Conservation (phyloP, 2,113 vertebrate species). For the Peucedramus taeniatus region DNA sequence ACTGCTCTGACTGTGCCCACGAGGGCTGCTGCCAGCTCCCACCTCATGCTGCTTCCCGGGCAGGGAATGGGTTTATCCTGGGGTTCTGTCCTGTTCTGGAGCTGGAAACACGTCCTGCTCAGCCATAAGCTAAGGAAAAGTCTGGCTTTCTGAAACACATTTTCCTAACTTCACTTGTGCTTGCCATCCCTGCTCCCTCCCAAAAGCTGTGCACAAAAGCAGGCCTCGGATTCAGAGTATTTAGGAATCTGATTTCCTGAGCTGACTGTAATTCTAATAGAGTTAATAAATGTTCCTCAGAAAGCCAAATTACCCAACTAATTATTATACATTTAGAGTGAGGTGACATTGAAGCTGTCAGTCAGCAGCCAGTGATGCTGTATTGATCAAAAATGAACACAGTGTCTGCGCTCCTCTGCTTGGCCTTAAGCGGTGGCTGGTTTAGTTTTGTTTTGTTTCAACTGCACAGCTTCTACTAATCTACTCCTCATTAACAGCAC, state of each 20-base stretch:
- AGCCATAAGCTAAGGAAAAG: background rate
- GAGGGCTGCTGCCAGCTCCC: background rate
- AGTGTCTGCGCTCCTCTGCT: background rate
- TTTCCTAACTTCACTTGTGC: background rate
- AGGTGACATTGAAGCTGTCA: background rate
- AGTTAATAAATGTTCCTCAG: background rate
- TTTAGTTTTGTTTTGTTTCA: background rate
- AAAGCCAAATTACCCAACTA: background rate
- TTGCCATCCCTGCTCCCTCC: background rate
- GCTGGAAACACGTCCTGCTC: background rate
- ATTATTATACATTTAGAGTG: background rate
- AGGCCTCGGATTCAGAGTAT: background rate
- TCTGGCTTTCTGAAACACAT: background rate
- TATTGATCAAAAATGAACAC: background rate
- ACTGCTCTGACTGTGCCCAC: background rate
- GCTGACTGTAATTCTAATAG: background rate
- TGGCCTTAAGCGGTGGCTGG: background rate
- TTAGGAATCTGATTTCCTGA: background rate
- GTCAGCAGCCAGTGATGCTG: background rate
- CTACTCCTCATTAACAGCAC: background rate
- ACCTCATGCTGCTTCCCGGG: fast-evolving
- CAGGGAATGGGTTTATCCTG: background rate
- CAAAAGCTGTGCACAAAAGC: background rate
- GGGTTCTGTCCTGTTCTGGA: background rate
- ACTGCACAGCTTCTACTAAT: background rate